Evolutionary conservation across 1,140 invertebrate species (phyloP).

Genomic region (Drosophila nebulosa): DNA sequence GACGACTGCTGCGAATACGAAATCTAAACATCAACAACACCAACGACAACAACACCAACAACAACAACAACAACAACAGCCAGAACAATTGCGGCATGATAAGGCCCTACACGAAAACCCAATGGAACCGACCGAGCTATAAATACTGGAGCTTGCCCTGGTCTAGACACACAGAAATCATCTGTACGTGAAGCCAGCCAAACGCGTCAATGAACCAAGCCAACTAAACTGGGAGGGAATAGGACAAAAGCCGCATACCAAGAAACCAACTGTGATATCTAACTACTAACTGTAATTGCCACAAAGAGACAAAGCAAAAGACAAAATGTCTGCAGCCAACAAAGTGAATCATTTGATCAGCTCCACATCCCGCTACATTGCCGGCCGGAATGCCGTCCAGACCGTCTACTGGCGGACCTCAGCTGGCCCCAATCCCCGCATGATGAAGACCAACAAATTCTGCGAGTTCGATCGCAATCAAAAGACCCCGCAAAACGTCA

Average conservation of each 20-base stretch:
- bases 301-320: background rate
- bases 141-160: constrained; percentile 27
- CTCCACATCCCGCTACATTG: constrained; percentile 85
- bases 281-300: background rate
- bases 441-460: constrained; percentile 84
- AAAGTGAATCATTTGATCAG: constrained; percentile 83
- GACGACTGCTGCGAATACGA: background rate
- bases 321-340: constrained; percentile 76
- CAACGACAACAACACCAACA: background rate
- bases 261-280: constrained; percentile 53
- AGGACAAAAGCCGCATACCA: background rate
- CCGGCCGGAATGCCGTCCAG: constrained; percentile 86
- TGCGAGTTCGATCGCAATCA: constrained; percentile 83
- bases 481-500: constrained; percentile 48
- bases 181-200: constrained; percentile 13
- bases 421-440: constrained; percentile 81
- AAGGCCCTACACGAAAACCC: constrained; percentile 18
- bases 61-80: constrained; percentile 7
- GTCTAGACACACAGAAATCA: constrained; percentile 42
- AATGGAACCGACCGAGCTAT: constrained; percentile 24
- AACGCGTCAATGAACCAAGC: constrained; percentile 29
- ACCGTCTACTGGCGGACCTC: constrained; percentile 87
- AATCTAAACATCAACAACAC: constrained; percentile 3
- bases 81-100: constrained; percentile 23
- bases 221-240: background rate